Evolutionary conservation across 2,113 vertebrate species (phyloP), one percentile per base, ranked within the genome.

Genomic region (Xyliphius kryptos): DNA sequence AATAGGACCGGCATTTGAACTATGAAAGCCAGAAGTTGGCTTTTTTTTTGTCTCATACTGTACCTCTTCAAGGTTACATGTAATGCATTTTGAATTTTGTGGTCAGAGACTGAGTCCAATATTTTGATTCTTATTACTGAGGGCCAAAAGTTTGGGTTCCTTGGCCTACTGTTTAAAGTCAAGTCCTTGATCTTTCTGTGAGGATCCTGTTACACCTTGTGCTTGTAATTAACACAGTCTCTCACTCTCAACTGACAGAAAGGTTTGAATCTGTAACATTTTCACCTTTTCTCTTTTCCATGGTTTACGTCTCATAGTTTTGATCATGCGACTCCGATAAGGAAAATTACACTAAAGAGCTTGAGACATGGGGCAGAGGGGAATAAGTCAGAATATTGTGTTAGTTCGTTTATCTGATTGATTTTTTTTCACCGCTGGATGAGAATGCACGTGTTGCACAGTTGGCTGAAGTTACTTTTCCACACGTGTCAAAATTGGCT

Each of bases 111-210:
- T 77, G 78, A 82, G 71, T 73, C 66, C 40, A 21, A 72, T 61
- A 74, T 75, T 77, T 70, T 61, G 76, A 70, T 54, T 75, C 72
- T 32, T 76, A 76, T 76, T 77, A 82, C 76, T 79, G 77, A 75
- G 56, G 67, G 60, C 69, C 46, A 41, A 69, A 73, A 74, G 64
- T 69, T 82, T 73, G 76, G 72, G 75, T 83, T 82, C 81, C 56
- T 82, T 82, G 81, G 80, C 74, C 67, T 63, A 8, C 37, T 1
- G 6, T 61, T 53, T 57, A 50, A 71, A 67, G 68, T 38, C 50
- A 19, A 67, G 69, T 61, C 70, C 76, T 77, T 76, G 73, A 81
- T 64, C 9, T 61, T 56, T 37, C 44, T 59, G 26, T 36, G 46
- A 36, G 38, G 59, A 49, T 68, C 56, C 43, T 60, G 56, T 68